phyloP scores from a whole-genome alignment of 2,113 vertebrate species.

The Mellivora capensis region DNA sequence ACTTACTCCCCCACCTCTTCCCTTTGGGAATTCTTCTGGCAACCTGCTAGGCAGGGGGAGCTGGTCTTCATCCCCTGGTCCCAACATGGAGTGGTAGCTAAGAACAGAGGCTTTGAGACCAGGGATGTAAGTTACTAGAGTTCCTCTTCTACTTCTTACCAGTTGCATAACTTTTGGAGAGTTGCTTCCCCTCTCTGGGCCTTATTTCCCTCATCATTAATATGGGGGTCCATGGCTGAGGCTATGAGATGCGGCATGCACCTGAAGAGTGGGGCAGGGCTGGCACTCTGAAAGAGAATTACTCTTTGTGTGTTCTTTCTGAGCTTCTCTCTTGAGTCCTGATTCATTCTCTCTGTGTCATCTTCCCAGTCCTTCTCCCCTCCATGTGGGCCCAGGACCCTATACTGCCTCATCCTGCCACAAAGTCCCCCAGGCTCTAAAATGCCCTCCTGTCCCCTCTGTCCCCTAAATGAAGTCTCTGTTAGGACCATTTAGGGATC shows the following conservation, averaged over 20 bases:
- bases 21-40: not conserved
- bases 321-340: not conserved
- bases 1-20: fast-evolving
- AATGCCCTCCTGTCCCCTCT: not conserved
- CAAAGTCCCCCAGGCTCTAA: not conserved
- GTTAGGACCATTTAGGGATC: not conserved
- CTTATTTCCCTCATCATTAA: not conserved
- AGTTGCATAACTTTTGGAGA: not conserved
- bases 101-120: not conserved
- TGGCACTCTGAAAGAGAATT: not conserved
- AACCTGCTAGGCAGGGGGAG: not conserved
- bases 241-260: not conserved
- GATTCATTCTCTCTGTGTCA: not conserved
- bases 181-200: not conserved
- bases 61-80: not conserved
- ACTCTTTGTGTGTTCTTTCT: not conserved
- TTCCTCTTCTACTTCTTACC: not conserved
- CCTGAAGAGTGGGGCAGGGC: not conserved
- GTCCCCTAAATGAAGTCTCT: not conserved
- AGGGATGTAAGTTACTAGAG: not conserved
- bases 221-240: not conserved
- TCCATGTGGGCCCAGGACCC: not conserved
- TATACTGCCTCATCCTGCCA: not conserved
- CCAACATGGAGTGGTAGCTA: not conserved
- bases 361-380: not conserved